Base-by-base conservation (phyloP, 2,888 invertebrate genomes). In the Tetragonula carbonaria region DNA sequence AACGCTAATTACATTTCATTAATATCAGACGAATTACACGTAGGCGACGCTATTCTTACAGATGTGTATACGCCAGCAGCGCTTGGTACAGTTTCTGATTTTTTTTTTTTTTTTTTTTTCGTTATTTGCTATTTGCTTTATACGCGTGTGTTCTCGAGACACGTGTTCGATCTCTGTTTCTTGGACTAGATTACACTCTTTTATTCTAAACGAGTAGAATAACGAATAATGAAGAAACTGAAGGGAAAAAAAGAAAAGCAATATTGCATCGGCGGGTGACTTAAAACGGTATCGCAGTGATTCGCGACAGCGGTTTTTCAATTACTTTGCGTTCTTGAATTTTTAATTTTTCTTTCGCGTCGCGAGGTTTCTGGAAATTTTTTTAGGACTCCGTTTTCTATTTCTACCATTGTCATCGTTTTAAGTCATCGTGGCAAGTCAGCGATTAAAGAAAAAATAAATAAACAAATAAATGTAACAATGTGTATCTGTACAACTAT, bases 111-210 rank as follows among this genome's bases (percentile, higher is more conserved):
- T 28, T 33, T 33, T 3, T 33, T 33, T 33, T 2, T 28, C 28
- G 28, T 28, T 28, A 28, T 28, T 28, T 33, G 33, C 3, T 21
- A 74, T 14, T 50, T 70, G 63, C 50, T 14, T 74, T 45, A 33
- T 1, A 45, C 38, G 38, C 8, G 38, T 8, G 38, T 8, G 38
- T 14, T 14, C 38, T 59, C 33, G 11, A 51, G n/a, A 18, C 51
- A 28, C 23, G 13, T 28, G 28, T 16, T 4, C 50, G 23, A 13
- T 4, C n/a, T 53, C 11, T 21, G 13, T 23, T 33, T 75, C 28
- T 71, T 91, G 86, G 93, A 93, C 93, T 94, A 94, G 93, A 94
- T 87, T 79, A 89, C 91, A 93, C 93, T 93, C 93, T 89, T 91
- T 87, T 90, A 89, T 88, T 93, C 92, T 86, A 90, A 86, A 51